Base-by-base conservation (phyloP, 1,140 invertebrate genomes). In the Tribolium madens region DNA sequence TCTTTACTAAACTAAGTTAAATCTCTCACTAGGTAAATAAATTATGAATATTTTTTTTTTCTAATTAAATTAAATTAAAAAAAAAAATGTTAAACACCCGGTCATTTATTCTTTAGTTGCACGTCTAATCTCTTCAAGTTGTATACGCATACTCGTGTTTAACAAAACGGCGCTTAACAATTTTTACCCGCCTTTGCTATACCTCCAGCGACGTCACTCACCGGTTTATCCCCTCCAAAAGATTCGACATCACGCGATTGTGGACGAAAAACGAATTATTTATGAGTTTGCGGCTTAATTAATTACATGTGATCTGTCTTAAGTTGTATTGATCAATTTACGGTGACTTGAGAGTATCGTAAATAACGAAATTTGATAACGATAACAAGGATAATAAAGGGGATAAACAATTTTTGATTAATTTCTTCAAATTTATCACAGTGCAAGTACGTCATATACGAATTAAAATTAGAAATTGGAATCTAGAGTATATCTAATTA, bases 131-230 rank as follows among this genome's bases (percentile, higher is more conserved):
- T 7, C 17, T 2, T 3, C 26, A 14, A 26, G 18, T 33, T 36
- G 1, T 18, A 5, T 12, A 13, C 57, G 57, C 57, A 64, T 33
- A 64, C 57, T 64, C 21, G 36, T 42, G 36, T 42, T 33, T 64
- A 21, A 18, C 52, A 9, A 21, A 57, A 17, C 52, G 52, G 52
- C 14, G 52, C 52, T 57, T 57, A 2, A 60, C 53, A 26, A 64
- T 64, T 64, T 64, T 64, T 64, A 64, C 57, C 53, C 57, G 57
- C 57, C 10, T 64, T 64, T 64, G 12, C 21, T 14, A 31, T 33
- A 33, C 57, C 17, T 71, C 47, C 36, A 17, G 9, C 13, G n/a
- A 72, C 70, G 50, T 72, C 70, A 72, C 70, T 12, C 50, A 48
- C 70, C 46, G 70, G 70, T 72, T 46, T n/a, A 21, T 26, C 57